Evolutionary conservation across 2,113 vertebrate genomes (phyloP), one percentile per base, ranked within the genome.

Genomic region (Pelecanoides urinatrix): DNA sequence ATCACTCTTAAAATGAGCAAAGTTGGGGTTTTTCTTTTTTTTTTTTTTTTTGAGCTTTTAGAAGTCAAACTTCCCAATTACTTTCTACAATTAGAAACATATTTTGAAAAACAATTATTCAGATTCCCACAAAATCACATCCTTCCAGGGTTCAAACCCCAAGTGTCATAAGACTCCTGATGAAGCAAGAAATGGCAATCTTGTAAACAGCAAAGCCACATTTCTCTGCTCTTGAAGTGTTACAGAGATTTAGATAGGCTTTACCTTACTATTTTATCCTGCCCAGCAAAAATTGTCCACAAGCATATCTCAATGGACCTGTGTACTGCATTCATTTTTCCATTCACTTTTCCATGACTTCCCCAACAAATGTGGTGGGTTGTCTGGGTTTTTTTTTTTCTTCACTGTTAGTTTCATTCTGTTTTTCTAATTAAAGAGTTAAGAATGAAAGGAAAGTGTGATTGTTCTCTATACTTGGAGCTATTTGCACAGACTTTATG

Each of bases 1-100:
- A 72, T 44, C 8, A 63, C 68, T 44, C 17, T 49, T 42, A 73
- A 94, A 88, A 44, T 9, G 13, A 76, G 3, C 2, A 16, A 59
- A 80, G 12, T 5, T 47, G 14, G 8, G 3, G 2, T 2, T 11
- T 42, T 12, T 52, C 0, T 14, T 65, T 21, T 12, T 7, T 32
- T 61, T 26, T 26, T 55, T 45, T 65, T 4, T 27, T 53, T 36
- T 55, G 32, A 78, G 13, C 10, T 50, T 47, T 74, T 66, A 52
- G 25, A 83, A 36, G 3, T 71, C 40, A 71, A 50, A 6, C 1
- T 66, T 88, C 52, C n/a, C 4, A 30, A 22, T 20, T 74, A 52
- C 17, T 62, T 88, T 61, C 38, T 52, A 61, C 11, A 66, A 42
- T 20, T n/a, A 50, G 29, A 66, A 86, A 66, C 3, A 56, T 12